A percentile compares a stretch with the other conserved stretches of the same genome.
These are phyloP conservation scores for Pangasius krempfi DNA, from an alignment of 2,797 vertebrate species.

Conservation along the genomic window DNA sequence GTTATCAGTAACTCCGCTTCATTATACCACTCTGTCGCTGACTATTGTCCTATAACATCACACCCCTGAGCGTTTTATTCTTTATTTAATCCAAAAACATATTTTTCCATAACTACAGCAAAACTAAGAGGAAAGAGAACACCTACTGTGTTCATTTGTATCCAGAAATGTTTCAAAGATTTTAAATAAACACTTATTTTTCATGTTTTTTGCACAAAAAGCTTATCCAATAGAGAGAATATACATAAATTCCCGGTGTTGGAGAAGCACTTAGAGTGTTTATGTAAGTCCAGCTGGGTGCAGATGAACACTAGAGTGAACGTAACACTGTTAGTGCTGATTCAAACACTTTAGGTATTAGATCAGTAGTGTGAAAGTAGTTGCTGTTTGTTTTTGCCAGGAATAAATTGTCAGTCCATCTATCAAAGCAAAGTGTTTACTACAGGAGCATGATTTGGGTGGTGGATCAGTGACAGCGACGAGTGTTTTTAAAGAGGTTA, in stretches of 20 bases:
- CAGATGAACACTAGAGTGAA: background rate
- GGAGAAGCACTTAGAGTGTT: background rate
- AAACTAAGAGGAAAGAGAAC: background rate
- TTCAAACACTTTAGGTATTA: background rate
- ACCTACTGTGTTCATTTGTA: background rate
- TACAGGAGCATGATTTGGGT: background rate
- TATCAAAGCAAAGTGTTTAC: background rate
- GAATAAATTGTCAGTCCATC: background rate
- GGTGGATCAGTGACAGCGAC: background rate
- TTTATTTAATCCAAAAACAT: background rate
- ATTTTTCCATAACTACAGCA: background rate
- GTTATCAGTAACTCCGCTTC: no score
- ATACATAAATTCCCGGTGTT: background rate
- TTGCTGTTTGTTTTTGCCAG: background rate
- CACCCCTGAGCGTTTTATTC: background rate
- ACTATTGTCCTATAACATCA: background rate
- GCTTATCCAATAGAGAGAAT: background rate
- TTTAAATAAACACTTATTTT: background rate
- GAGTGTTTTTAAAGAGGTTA: background rate
- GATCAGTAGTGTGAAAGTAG: background rate
- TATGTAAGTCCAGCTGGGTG: constrained; percentile 7
- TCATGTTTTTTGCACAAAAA: background rate
- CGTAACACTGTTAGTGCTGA: no score
- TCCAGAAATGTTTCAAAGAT: background rate
- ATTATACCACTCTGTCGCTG: background rate